Base-by-base conservation (phyloP, 2,797 vertebrate species). In the Ceyx erithaca region DNA sequence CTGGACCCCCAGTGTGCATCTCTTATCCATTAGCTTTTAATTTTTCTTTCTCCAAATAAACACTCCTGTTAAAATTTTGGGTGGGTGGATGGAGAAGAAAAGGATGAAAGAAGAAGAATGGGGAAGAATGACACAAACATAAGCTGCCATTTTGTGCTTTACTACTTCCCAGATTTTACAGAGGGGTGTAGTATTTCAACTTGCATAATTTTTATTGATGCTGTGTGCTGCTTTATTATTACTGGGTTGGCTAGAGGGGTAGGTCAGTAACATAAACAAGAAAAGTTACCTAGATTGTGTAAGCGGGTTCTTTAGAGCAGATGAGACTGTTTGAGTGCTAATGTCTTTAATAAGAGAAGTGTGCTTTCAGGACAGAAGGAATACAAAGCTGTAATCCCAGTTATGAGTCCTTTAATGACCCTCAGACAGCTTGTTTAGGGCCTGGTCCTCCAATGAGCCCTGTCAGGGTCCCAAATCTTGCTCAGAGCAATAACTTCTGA, bases 31-130 rank as follows among this genome's bases (percentile, higher is more conserved):
- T 86, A 89, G 55, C 58, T 81, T 88, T 88, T 89, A 71, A 76
- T 89, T 94, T 96, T 92, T 87, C 67, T 89, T 76, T 77, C 52
- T 87, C 25, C 33, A 77, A 57, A 87, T 64, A 92, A 96, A 89
- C 37, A 80, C 14, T 87, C 18, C 15, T 59, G 48, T 71, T 76
- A 77, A 93, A 89, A 49, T 68, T 89, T 87, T 71, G 67, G 16
- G 25, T 61, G 37, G 12, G 21, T 70, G 46, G 16, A 64, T 70
- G 41, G 31, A 51, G 49, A 61, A 48, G 76, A 80, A 77, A 51
- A 19, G 58, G 14, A 26, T 51, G 49, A 51, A 28, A 51, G 49
- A 28, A 51, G 49, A 51, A 51, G 49, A 48, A 67, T 70, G 41
- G 31, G 51, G 57, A 61, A 51, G 75, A 80, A 73, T 35, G 23